These are phyloP conservation scores for Uropetala carovei DNA, from an alignment of 2,888 invertebrate species.

Conservation along the genomic window DNA sequence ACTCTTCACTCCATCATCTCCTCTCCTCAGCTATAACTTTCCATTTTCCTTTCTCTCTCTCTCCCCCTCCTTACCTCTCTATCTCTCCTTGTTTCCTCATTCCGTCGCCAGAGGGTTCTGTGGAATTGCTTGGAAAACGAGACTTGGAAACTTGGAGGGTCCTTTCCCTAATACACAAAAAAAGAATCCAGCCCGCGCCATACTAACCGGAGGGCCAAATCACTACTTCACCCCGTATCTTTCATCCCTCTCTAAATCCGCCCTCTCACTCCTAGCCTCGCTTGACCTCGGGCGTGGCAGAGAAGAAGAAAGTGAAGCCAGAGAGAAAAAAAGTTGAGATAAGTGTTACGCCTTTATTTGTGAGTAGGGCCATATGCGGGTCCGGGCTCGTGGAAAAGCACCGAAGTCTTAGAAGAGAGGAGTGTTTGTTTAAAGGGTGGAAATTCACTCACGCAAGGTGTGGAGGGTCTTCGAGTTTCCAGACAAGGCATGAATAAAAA, in stretches of 20 bases:
- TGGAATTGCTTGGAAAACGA: too few relatives aligned
- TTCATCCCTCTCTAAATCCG: not conserved
- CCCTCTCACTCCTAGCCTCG: not conserved
- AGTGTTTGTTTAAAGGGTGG: too few relatives aligned
- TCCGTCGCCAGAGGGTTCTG: too few relatives aligned
- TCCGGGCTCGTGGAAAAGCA: too few relatives aligned
- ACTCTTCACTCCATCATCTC: not conserved
- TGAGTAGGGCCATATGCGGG: not conserved
- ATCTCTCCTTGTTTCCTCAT: not conserved
- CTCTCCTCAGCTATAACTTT: not conserved
- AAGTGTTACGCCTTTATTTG: not conserved
- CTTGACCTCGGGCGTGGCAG: not conserved
- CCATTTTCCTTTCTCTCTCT: not conserved
- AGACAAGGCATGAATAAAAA: too few relatives aligned
- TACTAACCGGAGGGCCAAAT: too few relatives aligned
- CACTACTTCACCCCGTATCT: not conserved
- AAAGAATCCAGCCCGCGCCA: too few relatives aligned
- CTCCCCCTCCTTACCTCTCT: not conserved
- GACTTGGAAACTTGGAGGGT: too few relatives aligned
- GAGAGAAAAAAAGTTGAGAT: not conserved
- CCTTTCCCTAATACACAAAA: too few relatives aligned
- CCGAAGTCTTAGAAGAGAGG: too few relatives aligned
- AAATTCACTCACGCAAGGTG: too few relatives aligned
- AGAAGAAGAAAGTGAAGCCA: not conserved
- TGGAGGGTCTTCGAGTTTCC: too few relatives aligned